These are phyloP conservation scores for Patiria pectinifera DNA, from an alignment of 53 echinoderm and acorn worm genomes.

Conservation along the genomic window DNA sequence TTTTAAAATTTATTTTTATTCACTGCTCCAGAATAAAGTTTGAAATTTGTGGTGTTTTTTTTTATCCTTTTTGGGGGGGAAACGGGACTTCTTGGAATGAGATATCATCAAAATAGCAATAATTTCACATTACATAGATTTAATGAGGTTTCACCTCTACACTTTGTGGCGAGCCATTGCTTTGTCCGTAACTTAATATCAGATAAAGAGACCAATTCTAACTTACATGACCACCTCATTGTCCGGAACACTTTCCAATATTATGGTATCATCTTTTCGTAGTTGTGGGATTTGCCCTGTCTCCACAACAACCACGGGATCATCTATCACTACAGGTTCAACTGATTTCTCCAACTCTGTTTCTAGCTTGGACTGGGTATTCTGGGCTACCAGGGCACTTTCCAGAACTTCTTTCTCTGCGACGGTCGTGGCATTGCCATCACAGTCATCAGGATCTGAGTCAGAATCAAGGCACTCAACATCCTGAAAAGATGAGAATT, in stretches of 20 bases:
- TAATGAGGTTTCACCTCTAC: too few relatives aligned
- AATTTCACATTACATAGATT: too few relatives aligned
- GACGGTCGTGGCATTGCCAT: background rate
- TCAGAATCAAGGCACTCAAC: slow-evolving; percentile 15
- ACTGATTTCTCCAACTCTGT: background rate
- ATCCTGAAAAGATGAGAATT: slow-evolving; percentile 2
- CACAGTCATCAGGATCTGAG: slow-evolving; percentile 13
- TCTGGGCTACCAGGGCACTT: background rate
- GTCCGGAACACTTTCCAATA: slow-evolving; percentile 31
- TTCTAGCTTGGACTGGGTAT: background rate
- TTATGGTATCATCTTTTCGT: background rate
- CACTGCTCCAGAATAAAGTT: too few relatives aligned
- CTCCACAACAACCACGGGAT: slow-evolving; percentile 23
- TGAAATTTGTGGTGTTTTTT: too few relatives aligned
- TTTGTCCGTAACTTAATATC: too few relatives aligned
- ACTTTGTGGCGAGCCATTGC: too few relatives aligned
- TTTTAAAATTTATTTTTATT: background rate
- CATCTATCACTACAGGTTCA: background rate
- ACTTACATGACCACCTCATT: slow-evolving; percentile 58
- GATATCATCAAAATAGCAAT: too few relatives aligned
- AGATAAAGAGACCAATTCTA: background rate
- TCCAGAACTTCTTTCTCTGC: slow-evolving; percentile 10
- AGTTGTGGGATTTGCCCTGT: background rate
- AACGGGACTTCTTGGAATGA: too few relatives aligned
- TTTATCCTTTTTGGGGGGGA: too few relatives aligned